Evolutionary conservation across 2,888 invertebrate genomes (phyloP), one percentile per base, ranked within the genome.

Genomic region (Drosophila trichaetosa): DNA sequence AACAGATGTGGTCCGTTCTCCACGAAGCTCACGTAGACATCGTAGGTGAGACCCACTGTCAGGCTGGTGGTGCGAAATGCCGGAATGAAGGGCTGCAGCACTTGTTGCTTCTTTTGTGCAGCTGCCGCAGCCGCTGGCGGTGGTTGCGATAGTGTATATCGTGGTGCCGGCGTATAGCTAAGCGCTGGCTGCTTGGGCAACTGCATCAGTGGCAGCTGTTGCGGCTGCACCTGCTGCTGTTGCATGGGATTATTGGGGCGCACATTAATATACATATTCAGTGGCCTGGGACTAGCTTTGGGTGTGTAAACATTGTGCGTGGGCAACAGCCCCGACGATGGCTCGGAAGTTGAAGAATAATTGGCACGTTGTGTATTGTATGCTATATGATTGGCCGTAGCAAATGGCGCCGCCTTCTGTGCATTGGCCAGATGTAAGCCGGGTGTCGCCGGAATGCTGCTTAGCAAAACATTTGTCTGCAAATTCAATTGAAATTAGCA

Each of bases 1-100:
- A 97, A 97, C 64, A 96, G 93, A 74, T 95, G 95, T 7, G 97
- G 97, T 0, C 97, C 97, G 88, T 97, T 97, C 83, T 96, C 96
- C 24, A 97, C 96, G 91, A 94, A 96, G 27, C 97, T 96, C 2
- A 97, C 95, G 90, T 94, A 95, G 0, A 96, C 96, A 81, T 95
- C 94, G 83, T 97, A 95, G 74, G 94, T 94, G 0, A 94, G 94
- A 59, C 94, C 94, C 3, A 94, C 92, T 31, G 94, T 94, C 36
- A 95, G 82, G 21, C 94, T 92, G 73, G 93, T 91, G 7, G 91
- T 91, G 70, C 91, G 92, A 61, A 93, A 93, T 11, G 93, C 91
- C 27, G 92, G 90, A 59, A 91, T 77, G 5, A 79, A 62, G 27
- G 71, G 56, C 40, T 69, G 79, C 34, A 54, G 61, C 40, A 46